Percentiles rank a stretch among this genome's conserved stretches.
phyloP scores from a whole-genome alignment of 2,888 invertebrate genomes.

The Ochropleura leucogaster region DNA sequence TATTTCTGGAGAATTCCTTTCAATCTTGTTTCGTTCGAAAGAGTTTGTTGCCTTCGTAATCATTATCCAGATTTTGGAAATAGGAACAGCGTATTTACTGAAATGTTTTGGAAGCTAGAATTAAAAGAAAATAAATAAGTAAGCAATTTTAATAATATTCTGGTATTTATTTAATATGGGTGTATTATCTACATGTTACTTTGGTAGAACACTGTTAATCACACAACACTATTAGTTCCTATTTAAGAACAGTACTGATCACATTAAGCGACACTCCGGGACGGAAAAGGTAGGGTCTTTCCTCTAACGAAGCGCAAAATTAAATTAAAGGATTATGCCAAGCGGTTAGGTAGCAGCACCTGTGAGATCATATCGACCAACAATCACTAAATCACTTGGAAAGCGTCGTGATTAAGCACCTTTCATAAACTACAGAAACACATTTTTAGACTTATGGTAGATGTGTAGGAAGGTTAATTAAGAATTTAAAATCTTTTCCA shows the following conservation, averaged over 20 bases:
- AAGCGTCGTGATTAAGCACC: constrained; percentile 13
- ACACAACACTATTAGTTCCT: background rate
- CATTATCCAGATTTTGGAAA: background rate
- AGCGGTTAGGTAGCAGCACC: constrained; percentile 14
- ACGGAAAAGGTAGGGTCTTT: constrained; percentile 1
- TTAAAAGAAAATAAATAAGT: background rate
- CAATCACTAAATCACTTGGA: constrained; percentile 1
- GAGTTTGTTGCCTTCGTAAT: constrained; percentile 4
- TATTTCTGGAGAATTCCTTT: constrained; percentile 15
- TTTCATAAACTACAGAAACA: background rate
- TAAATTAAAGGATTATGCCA: constrained; percentile 19
- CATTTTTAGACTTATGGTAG: background rate
- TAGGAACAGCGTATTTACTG: background rate
- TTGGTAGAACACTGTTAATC: background rate
- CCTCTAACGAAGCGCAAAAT: constrained; percentile 1
- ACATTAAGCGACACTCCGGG: constrained; percentile 8
- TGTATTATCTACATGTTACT: too few species aligned
- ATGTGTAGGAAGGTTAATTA: background rate
- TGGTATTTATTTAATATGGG: background rate
- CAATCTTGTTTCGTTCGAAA: constrained; percentile 11
- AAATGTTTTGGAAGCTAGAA: background rate
- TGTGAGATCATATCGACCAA: constrained; percentile 4
- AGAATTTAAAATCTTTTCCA: background rate
- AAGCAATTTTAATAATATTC: background rate
- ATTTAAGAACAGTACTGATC: background rate